Base-by-base conservation (phyloP, 2,113 vertebrate species). In the Plecturocebus donacophilus region DNA sequence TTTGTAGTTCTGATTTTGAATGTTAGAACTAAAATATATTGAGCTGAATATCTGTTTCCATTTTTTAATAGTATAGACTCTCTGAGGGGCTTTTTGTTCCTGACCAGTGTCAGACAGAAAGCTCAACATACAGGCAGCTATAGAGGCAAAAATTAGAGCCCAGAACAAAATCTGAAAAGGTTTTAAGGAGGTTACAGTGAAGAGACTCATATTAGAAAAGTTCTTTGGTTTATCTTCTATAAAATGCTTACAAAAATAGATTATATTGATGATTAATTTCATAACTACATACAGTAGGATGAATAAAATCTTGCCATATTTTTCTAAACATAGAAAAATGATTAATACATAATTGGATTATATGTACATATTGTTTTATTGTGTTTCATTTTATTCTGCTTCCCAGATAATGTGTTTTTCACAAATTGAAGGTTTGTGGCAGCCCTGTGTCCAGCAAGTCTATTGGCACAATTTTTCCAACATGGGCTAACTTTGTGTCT, bases 311-410 rank as follows among this genome's bases (percentile, higher is more conserved):
- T 16, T 16, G 20, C n/a, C 30, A 95, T 40, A 75, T 84, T 85
- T 96, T 95, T 91, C n/a, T 93, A 85, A 35, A 79, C 11, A 16
- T 21, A 82, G 32, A 95, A 76, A 91, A 95, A 80, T 86, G 58
- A 61, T 89, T 92, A 42, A 96, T 86, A 88, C 2, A 66, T 93
- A 93, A 89, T 38, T 95, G 20, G 35, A 64, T 97, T 95, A 68
- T 68, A 68, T 32, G 16, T 6, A 19, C 66, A 68, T 35, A 16
- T 35, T 68, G 32, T 68, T 68, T 68, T 68, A 68, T 68, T 68
- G 66, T 68, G 32, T 17, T 68, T 68, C 16, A 35, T 35, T 68
- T 68, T 68, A 68, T n/a, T 68, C 30, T 35, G 32, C 66, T 68
- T 35, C 32, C 66, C 66, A 68, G 30, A 68, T 68, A 68, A 35